phyloP scores from a whole-genome alignment of 2,888 invertebrate genomes.

The Ptilodon capucinus region DNA sequence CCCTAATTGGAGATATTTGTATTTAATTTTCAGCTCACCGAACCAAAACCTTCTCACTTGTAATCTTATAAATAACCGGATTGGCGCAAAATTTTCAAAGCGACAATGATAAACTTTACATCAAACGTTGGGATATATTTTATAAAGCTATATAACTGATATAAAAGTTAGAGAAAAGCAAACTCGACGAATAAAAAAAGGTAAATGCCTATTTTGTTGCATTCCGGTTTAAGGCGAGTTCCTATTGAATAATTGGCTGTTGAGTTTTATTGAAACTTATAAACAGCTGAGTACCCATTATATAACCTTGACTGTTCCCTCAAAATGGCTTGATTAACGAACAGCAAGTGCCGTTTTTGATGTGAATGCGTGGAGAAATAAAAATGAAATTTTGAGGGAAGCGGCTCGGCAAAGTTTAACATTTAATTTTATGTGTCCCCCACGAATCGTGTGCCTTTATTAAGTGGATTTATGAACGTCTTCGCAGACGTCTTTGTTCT shows the following conservation, averaged over 20 bases:
- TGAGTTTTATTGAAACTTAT: slow-evolving; percentile 42
- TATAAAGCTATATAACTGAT: slow-evolving; percentile 31
- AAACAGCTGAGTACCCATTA: slow-evolving; percentile 21
- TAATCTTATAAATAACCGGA: slow-evolving; percentile 7
- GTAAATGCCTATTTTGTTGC: slow-evolving; percentile 21
- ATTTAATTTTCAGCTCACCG: slow-evolving; percentile 5
- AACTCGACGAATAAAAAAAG: slow-evolving; percentile 28
- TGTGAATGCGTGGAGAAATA: slow-evolving; percentile 24
- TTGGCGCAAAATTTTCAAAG: slow-evolving; percentile 17
- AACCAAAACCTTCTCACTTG: slow-evolving; percentile 5
- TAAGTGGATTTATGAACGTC: slow-evolving; percentile 29
- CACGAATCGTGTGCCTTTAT: slow-evolving; percentile 26
- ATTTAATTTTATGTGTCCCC: slow-evolving; percentile 27
- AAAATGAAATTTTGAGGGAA: slow-evolving; percentile 20
- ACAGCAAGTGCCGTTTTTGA: slow-evolving; percentile 43
- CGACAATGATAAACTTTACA: slow-evolving; percentile 14
- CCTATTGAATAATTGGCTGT: slow-evolving; percentile 37
- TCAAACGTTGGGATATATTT: slow-evolving; percentile 28
- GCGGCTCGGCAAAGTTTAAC: slow-evolving; percentile 16
- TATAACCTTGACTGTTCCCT: slow-evolving; percentile 32
- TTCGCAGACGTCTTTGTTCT: slow-evolving; percentile 16
- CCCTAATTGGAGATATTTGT: neutral
- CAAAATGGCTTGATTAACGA: slow-evolving; percentile 53
- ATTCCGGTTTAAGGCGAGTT: slow-evolving; percentile 30
- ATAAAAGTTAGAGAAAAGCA: slow-evolving; percentile 34